phyloP scores from a whole-genome alignment of 1,140 invertebrate genomes.

The Bombus fervidus region DNA sequence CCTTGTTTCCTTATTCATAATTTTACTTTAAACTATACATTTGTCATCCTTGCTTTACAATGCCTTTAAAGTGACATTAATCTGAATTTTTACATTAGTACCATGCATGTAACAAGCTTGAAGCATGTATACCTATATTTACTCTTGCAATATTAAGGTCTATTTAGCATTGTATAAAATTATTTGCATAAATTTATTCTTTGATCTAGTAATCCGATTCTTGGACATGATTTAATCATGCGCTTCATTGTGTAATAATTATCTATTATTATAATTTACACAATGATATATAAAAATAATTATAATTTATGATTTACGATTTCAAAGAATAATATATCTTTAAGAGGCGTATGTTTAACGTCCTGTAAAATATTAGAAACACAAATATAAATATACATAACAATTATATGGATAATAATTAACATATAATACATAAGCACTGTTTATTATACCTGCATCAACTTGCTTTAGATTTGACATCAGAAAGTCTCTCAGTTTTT shows the following conservation, averaged over 20 bases:
- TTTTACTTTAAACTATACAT: not conserved
- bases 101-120: not conserved
- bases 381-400: not conserved
- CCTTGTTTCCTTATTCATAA: not conserved
- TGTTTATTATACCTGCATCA: slow-evolving; percentile 30
- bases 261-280: not conserved
- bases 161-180: slow-evolving; percentile 25
- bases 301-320: not conserved
- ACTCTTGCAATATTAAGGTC: slow-evolving; percentile 3
- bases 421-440: not conserved
- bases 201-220: not conserved
- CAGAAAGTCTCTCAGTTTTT: slow-evolving; percentile 85
- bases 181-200: slow-evolving; percentile 18
- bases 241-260: not conserved
- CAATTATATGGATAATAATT: not conserved
- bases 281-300: slow-evolving; percentile 39
- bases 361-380: slow-evolving; percentile 25
- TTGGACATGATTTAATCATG: not conserved
- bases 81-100: not conserved
- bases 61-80: not conserved
- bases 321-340: not conserved
- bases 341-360: not conserved
- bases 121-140: slow-evolving; percentile 1
- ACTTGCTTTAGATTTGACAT: slow-evolving; percentile 25
- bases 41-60: not conserved